Percentiles rank a stretch among this genome's conserved stretches.
phyloP scores from a whole-genome alignment of 2,888 invertebrate genomes.

The Eupsilia transversa region DNA sequence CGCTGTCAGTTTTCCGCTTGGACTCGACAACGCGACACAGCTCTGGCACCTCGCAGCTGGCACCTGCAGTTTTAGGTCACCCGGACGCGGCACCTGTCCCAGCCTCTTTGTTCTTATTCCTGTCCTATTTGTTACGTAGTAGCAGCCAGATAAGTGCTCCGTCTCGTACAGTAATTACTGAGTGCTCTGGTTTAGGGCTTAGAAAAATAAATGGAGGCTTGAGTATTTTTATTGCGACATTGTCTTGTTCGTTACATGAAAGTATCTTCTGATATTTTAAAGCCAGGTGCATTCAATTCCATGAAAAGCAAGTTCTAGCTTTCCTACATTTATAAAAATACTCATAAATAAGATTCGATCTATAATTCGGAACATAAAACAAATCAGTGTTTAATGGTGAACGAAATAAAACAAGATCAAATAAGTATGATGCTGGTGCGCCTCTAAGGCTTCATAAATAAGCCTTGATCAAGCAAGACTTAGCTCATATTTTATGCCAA shows the following conservation, averaged over 20 bases:
- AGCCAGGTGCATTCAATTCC: not conserved
- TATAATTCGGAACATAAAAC: not conserved
- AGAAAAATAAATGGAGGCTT: conserved; percentile 39
- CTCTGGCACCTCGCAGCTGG: conserved; percentile 80
- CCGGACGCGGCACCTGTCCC: conserved; percentile 77
- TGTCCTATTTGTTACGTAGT: conserved; percentile 65
- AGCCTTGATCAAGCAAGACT: conserved; percentile 27
- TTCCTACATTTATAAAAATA: not conserved
- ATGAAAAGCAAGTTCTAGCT: not conserved
- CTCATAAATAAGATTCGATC: not conserved
- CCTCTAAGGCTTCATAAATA: conserved; percentile 29
- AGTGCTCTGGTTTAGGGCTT: conserved; percentile 41
- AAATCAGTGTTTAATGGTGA: not conserved
- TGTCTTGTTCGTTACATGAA: not conserved
- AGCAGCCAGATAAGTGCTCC: conserved; percentile 63
- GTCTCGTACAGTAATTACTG: conserved; percentile 53
- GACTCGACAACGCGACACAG: conserved; percentile 67
- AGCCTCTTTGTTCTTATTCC: conserved; percentile 77
- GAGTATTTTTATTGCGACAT: not conserved
- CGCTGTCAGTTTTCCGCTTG: conserved; percentile 58
- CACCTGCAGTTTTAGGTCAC: conserved; percentile 88
- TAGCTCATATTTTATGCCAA: conserved; percentile 43
- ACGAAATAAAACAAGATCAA: conserved; percentile 5
- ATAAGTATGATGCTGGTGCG: conserved; percentile 1
- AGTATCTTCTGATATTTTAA: not conserved